Evolutionary conservation across 2,888 invertebrate species (phyloP), one percentile per base, ranked within the genome.

Genomic region (Zele albiditarsus): DNA sequence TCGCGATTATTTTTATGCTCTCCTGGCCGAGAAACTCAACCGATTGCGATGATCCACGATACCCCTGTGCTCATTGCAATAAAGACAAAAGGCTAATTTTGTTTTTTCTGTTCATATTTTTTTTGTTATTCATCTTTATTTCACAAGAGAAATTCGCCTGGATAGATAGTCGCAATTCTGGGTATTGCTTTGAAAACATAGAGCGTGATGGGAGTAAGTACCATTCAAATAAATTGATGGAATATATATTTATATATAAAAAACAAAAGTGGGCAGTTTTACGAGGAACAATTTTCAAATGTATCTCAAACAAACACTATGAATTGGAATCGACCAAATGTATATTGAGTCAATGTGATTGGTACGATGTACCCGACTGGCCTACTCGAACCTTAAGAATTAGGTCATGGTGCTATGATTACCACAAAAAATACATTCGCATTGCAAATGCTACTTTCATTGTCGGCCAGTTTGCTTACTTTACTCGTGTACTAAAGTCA

Each of bases 401-500:
- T 83, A 83, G 89, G 88, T 87, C 87, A 85, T 81, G 79, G 82
- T 81, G 82, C 78, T 79, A 79, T 78, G 81, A 83, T 84, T 84
- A 85, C 84, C 84, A 85, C 87, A 86, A 88, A 88, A 80, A 79
- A 73, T 83, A 78, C 81, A 81, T 80, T 80, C 78, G 80, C 67
- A 78, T 73, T 76, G 73, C 81, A 74, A 84, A 82, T 80, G 84
- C 87, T 86, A 88, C 88, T 88, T 89, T 88, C 88, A 87, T 88
- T 88, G 88, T 85, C 85, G 84, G 81, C 68, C 73, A 75, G 66
- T 79, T 75, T 60, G 33, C 70, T 75, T 67, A 71, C 71, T 72
- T 63, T 66, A 42, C 57, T 20, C 20, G 16, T 58, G 31, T 53
- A 53, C 23, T 20, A 23, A 53, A 53, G 20, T 8, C 57, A 31